Evolutionary conservation across 1,140 invertebrate genomes (phyloP).

Genomic region (Vanessa tameamea): DNA sequence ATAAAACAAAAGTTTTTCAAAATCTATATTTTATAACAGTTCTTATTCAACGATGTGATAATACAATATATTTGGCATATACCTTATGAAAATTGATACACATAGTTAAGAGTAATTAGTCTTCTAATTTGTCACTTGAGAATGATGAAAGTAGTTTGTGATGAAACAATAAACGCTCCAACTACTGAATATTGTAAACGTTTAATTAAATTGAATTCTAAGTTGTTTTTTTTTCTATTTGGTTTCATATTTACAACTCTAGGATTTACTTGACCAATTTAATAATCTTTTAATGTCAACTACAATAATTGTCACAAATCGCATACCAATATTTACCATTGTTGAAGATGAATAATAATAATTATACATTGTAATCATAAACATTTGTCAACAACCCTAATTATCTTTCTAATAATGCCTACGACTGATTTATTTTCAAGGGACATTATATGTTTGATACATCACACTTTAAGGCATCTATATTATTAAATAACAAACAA

Average conservation of each 20-base stretch:
- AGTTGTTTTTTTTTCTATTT: no score
- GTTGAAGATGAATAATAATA: not conserved
- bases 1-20: constrained; percentile 47
- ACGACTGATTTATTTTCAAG: constrained; percentile 3
- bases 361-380: no score
- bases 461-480: constrained; percentile 24
- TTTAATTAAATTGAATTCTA: not conserved
- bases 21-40: constrained; percentile 78
- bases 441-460: constrained; percentile 5
- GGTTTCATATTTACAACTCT: no score
- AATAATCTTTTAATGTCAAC: no score
- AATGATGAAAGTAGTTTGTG: constrained; percentile 50
- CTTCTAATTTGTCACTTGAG: constrained; percentile 46
- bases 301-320: no score
- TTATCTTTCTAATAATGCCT: not conserved
- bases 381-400: not conserved
- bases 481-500: constrained; percentile 48
- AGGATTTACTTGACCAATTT: no score
- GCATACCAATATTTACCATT: no score
- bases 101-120: constrained; percentile 54
- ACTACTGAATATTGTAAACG: not conserved
- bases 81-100: constrained; percentile 70
- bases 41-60: constrained; percentile 77
- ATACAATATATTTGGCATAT: constrained; percentile 80
- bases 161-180: constrained; percentile 36